Conservation (phyloP, 2,113 vertebrate species). For the Psammodynastes pulverulentus region DNA sequence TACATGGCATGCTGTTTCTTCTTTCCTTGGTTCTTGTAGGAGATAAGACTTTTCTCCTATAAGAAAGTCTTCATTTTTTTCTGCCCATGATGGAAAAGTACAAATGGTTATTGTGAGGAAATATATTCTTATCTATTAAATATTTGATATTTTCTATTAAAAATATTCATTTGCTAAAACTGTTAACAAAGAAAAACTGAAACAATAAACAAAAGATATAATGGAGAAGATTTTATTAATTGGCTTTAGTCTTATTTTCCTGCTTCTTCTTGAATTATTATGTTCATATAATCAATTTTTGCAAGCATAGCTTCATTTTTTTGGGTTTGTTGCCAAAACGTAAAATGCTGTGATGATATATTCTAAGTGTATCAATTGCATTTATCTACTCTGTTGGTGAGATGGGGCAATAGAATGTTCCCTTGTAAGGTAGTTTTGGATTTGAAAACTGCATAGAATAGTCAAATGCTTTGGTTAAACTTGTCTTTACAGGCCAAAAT, state of each 20-base stretch:
- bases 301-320: constrained; percentile 40
- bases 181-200: not conserved
- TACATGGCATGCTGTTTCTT: constrained; percentile 67
- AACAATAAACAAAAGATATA: constrained; percentile 13
- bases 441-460: not conserved
- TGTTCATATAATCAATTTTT: constrained; percentile 55
- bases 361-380: not conserved
- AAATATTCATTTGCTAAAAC: not conserved
- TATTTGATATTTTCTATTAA: not conserved
- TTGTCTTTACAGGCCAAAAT: not conserved
- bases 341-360: constrained; percentile 16
- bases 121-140: not conserved
- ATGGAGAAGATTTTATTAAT: constrained; percentile 24
- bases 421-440: not conserved
- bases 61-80: constrained; percentile 61
- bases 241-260: constrained; percentile 45
- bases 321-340: constrained; percentile 39
- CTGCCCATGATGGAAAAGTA: constrained; percentile 11
- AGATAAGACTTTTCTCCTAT: constrained; percentile 49
- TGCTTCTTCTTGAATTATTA: constrained; percentile 44
- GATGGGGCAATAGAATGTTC: not conserved
- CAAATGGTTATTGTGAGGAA: constrained; percentile 5
- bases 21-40: constrained; percentile 60
- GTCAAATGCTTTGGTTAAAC: not conserved
- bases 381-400: not conserved